These are phyloP conservation scores for Austrolebias charrua DNA, from an alignment of 2,797 vertebrate genomes.

Conservation along the genomic window DNA sequence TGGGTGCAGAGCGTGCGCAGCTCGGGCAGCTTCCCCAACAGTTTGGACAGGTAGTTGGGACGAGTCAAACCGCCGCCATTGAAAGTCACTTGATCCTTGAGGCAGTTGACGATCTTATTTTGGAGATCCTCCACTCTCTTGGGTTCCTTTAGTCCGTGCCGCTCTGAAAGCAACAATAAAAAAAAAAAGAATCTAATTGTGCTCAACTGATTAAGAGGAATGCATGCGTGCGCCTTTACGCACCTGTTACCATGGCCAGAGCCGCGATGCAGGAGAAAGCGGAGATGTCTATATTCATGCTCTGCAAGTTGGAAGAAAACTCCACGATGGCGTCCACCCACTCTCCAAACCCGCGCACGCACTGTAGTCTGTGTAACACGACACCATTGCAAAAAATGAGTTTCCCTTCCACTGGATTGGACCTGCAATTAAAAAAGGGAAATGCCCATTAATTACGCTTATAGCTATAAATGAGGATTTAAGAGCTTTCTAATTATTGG, in stretches of 20 bases:
- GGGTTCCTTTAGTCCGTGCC: conserved; percentile 97
- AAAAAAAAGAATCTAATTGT: not conserved
- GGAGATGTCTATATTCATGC: conserved; percentile 98
- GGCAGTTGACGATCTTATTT: conserved; percentile 98
- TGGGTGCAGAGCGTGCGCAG: conserved; percentile 98
- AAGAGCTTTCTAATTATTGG: conserved; percentile 87
- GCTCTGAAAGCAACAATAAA: conserved; percentile 84
- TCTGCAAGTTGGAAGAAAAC: conserved; percentile 98
- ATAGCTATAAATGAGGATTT: conserved; percentile 87
- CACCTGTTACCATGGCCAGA: conserved; percentile 99
- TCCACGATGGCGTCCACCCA: conserved; percentile 99
- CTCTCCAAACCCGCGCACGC: conserved; percentile 97
- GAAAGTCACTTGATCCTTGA: conserved; percentile 99
- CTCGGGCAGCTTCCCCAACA: conserved; percentile 98
- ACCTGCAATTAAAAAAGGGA: conserved; percentile 86
- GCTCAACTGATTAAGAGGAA: not conserved
- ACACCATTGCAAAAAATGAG: conserved; percentile 99
- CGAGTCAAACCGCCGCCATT: conserved; percentile 95
- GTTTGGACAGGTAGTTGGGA: conserved; percentile 98
- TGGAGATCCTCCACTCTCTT: conserved; percentile 98
- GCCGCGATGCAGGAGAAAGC: conserved; percentile 98
- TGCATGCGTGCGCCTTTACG: conserved; percentile 34
- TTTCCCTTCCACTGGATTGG: conserved; percentile 98
- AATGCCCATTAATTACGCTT: conserved; percentile 84
- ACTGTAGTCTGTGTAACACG: conserved; percentile 96